Base-by-base conservation (phyloP, 2,113 vertebrate genomes). In the Meriones unguiculatus region DNA sequence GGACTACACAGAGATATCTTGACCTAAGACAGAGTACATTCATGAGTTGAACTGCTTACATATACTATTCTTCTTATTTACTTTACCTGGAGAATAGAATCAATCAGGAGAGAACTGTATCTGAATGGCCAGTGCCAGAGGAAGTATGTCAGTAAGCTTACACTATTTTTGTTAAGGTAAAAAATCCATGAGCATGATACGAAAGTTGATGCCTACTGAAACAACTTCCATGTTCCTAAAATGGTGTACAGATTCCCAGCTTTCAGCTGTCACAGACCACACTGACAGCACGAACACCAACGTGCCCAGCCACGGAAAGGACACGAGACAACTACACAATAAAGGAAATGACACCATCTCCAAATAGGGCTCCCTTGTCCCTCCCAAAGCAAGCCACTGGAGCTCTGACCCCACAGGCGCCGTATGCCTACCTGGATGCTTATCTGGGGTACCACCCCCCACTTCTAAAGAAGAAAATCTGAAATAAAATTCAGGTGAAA, bases 11-110 rank as follows among this genome's bases (percentile, higher is more conserved):
- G 62, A 67, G 46, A 89, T 46, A 38, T 32, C 38, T 18, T 32
- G 57, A 32, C 24, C 5, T 25, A 75, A 35, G 76, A 20, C 25
- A 81, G 46, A 64, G 24, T 10, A 38, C 17, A 30, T n/a, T 92
- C 62, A 65, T 35, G 41, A 69, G 6, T 7, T 88, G 64, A 57
- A 70, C 90, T 69, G 67, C 65, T 52, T 46, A 35, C 38, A 15
- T 25, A 59, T 13, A 41, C 38, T 46, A 64, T 84, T 78, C 38
- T 54, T 76, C 7, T 70, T 80, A 62, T 54, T 70, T 15, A 57
- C 17, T 32, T 54, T 80, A 78, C 54, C 41, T 88, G 15, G 32
- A 89, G 96, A 84, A 82, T 72, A 78, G 46, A 59, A 88, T 59
- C 41, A 59, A 88, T 59, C 41, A 95, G 57, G 75, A 41, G 41